Evolutionary conservation across 2,888 invertebrate species (phyloP), one percentile per base, ranked within the genome.

Genomic region (Troilus luridus): DNA sequence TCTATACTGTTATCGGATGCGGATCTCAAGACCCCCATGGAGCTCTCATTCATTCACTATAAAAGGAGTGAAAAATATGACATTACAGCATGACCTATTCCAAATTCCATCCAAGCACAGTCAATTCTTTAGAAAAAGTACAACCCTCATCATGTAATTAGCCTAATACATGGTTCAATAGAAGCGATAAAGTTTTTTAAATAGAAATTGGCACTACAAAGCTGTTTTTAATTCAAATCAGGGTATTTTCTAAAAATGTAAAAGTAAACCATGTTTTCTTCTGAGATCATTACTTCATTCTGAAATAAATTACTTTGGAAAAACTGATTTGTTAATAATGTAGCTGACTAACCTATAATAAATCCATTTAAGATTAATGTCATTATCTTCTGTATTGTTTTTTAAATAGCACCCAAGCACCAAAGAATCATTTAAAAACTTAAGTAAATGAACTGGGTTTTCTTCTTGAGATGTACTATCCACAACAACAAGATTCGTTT

Each of bases 381-480:
- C 54, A 21, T 19, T 62, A 24, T 90, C 85, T 64, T 90, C 90
- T 10, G 90, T 60, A 21, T 21, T 41, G 17, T 90, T 90, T 88
- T 64, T 85, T 60, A 88, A 56, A 27, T 59, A 21, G 59, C 90
- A 90, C 19, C 27, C 60, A n/a, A 90, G 56, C 27, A 60, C 88
- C 21, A 90, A 62, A 14, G 59, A 54, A 59, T 90, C 90, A 60
- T 90, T 81, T 64, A 56, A n/a, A 85, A 81, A 60, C 60, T 64
- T 90, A 56, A 90, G 24, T 59, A 90, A 85, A 85, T 90, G 81
- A 60, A 10, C 17, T 41, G 81, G 81, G 62, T 85, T 90, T 62
- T 90, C 90, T 88, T 90, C 59, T 41, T 90, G 27, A 77, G 62
- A 81, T 58, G 14, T 90, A 85, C 88, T 90, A 88, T 90, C 90